Percentiles rank a stretch among this genome's conserved stretches.
These are phyloP conservation scores for Lycia hirtaria DNA, from an alignment of 2,888 invertebrate species.

Conservation along the genomic window DNA sequence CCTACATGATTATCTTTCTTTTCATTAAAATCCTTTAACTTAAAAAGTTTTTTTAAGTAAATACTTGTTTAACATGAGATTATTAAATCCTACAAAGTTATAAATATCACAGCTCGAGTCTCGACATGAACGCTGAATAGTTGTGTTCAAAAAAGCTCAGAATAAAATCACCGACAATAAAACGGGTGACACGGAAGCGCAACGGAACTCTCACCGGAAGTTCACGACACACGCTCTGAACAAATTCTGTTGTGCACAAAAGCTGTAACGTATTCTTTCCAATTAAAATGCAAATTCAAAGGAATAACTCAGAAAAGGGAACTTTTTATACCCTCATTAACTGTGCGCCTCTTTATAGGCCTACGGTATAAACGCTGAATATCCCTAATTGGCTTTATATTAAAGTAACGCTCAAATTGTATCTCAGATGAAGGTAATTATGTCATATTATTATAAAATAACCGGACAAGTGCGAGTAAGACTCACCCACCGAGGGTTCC, in stretches of 20 bases:
- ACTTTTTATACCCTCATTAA: slow-evolving; percentile 71
- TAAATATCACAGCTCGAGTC: not conserved
- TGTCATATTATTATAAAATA: too few relatives aligned
- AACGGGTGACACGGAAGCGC: slow-evolving; percentile 16
- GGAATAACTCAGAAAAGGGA: slow-evolving; percentile 67
- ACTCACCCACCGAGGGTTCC: too few relatives aligned
- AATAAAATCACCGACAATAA: slow-evolving; percentile 23
- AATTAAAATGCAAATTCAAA: slow-evolving; percentile 73
- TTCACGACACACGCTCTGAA: slow-evolving; percentile 30
- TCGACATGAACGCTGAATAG: not conserved
- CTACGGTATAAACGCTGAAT: slow-evolving; percentile 61
- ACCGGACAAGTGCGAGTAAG: too few relatives aligned
- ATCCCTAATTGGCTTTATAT: slow-evolving; percentile 62
- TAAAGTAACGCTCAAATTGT: slow-evolving; percentile 59
- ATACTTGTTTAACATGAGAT: not conserved
- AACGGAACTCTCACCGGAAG: slow-evolving; percentile 26
- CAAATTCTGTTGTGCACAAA: slow-evolving; percentile 47
- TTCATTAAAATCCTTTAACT: too few relatives aligned
- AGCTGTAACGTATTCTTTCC: slow-evolving; percentile 61
- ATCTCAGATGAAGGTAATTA: slow-evolving; percentile 49
- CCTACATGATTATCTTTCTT: too few relatives aligned
- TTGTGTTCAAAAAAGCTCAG: slow-evolving; percentile 13
- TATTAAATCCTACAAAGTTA: too few relatives aligned
- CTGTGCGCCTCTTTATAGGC: slow-evolving; percentile 59
- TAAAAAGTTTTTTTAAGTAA: too few relatives aligned